Evolutionary conservation across 2,113 vertebrate genomes (phyloP), one percentile per base, ranked within the genome.

Genomic region (Girardinichthys multiradiatus): DNA sequence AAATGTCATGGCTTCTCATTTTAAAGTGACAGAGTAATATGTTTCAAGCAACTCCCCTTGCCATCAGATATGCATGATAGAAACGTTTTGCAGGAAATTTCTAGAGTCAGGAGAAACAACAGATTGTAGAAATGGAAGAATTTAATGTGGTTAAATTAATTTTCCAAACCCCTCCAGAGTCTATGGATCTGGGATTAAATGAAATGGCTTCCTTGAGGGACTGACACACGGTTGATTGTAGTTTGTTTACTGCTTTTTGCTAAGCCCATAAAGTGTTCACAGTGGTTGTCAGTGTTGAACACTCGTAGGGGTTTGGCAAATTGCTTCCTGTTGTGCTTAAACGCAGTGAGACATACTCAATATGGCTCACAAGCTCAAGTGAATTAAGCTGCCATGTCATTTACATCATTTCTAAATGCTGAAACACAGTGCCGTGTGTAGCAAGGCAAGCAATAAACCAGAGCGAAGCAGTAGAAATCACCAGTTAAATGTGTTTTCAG

Each of bases 311-410:
- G 68, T 70, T 83, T 76, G 39, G 58, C 14, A 79, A 79, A 89
- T 83, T 78, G 79, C 82, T 80, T 88, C 71, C 69, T 37, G 72
- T 77, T 86, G 81, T 86, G 87, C 83, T 74, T 79, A 75, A 88
- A 87, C 30, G 35, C 28, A 28, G 51, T 54, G 70, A 77, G 79
- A 82, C 80, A 69, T 31, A 72, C 68, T 76, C 64, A 87, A 81
- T 76, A 65, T 60, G 60, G 70, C 71, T 74, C 70, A 28, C 69
- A 76, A 77, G 86, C 74, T 68, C 33, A 65, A 86, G 65, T 65
- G 73, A 87, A 86, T 84, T 86, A 84, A 91, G 76, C 63, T 8
- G 42, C 62, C 26, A 63, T 80, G 82, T 79, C 81, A 66, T 80
- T 85, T 75, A 51, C 59, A 75, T 42, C 72, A 42, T 45, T 65